Evolutionary conservation across 2,888 invertebrate species (phyloP), one percentile per base, ranked within the genome.

Genomic region (Drosophila neoperkinsi): DNA sequence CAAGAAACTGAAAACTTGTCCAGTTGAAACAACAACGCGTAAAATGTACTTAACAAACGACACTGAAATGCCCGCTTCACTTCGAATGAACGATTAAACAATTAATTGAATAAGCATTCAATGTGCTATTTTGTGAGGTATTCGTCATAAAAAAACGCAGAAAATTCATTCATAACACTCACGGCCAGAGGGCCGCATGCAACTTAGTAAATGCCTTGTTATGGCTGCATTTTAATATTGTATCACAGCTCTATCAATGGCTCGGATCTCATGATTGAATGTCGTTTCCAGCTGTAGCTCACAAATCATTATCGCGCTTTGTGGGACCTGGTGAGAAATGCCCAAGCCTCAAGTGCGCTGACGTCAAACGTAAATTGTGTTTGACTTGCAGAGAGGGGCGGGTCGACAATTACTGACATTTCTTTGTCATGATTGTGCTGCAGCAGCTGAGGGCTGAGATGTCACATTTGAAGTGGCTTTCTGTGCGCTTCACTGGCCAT

Each of bases 401-500:
- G 38, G 25, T 9, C 50, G 41, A 50, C 50, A 53, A 62, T 78
- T 59, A 59, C 73, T 70, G 76, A 64, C 73, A 79, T 79, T 81
- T 88, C 89, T 86, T 86, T 84, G 87, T 88, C 81, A 74, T 71
- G 72, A 82, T 80, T 68, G 66, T 49, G 21, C 11, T 25, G 51
- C 33, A 59, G 56, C 21, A 52, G 61, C 41, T 31, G 43, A 21
- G 41, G 33, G 60, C 41, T 65, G 50, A 25, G 30, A 52, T 62
- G 52, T 56, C 60, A 58, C 49, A 38, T 46, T 43, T 64, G 46
- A 60, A 69, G 63, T 58, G 70, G 51, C 36, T 67, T 70, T 75
- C 73, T 82, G 67, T 46, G 68, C 79, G 77, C 71, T 56, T 82
- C 88, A 67, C 55, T 88, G 88, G 66, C 50, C 70, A 64, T 70